Percentiles rank a stretch among this genome's conserved stretches.
Conservation (phyloP, 2,113 vertebrate genomes). For the Gymnocephalus cernua region DNA sequence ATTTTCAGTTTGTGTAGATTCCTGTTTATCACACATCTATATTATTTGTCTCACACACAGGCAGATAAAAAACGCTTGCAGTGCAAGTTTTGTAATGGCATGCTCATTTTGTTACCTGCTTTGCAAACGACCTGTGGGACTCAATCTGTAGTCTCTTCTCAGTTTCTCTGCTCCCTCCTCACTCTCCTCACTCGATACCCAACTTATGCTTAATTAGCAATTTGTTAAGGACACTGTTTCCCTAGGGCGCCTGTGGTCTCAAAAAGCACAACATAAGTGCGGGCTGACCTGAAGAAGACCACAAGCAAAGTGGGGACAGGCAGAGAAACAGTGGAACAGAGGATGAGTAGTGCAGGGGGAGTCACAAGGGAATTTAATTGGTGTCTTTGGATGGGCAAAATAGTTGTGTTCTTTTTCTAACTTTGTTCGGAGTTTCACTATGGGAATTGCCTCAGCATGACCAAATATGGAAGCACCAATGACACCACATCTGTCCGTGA, state of each 20-base stretch:
- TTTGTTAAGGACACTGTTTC: slow-evolving; percentile 71
- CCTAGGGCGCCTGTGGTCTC: slow-evolving; percentile 58
- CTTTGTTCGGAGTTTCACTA: too few species aligned
- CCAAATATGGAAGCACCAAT: too few species aligned
- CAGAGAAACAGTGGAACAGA: slow-evolving; percentile 28
- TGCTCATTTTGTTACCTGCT: slow-evolving; percentile 42
- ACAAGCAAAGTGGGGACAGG: slow-evolving; percentile 39
- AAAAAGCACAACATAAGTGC: slow-evolving; percentile 62
- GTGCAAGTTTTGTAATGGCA: not conserved
- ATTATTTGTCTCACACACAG: not conserved
- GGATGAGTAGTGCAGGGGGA: slow-evolving; percentile 17
- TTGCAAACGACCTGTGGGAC: slow-evolving; percentile 15
- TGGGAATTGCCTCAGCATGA: too few species aligned
- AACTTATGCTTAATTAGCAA: slow-evolving; percentile 69
- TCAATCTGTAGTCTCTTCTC: slow-evolving; percentile 33
- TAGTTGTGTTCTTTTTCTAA: too few species aligned
- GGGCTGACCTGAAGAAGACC: slow-evolving; percentile 69
- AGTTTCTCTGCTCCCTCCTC: slow-evolving; percentile 7
- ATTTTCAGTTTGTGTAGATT: not conserved
- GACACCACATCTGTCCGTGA: too few species aligned
- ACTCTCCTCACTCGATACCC: slow-evolving; percentile 26
- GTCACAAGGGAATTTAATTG: slow-evolving; percentile 53
- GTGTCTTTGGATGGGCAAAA: slow-evolving; percentile 53
- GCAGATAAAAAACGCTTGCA: not conserved
- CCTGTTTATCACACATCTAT: not conserved